phyloP scores from a whole-genome alignment of 2,888 invertebrate species.

The Netelia melanura region DNA sequence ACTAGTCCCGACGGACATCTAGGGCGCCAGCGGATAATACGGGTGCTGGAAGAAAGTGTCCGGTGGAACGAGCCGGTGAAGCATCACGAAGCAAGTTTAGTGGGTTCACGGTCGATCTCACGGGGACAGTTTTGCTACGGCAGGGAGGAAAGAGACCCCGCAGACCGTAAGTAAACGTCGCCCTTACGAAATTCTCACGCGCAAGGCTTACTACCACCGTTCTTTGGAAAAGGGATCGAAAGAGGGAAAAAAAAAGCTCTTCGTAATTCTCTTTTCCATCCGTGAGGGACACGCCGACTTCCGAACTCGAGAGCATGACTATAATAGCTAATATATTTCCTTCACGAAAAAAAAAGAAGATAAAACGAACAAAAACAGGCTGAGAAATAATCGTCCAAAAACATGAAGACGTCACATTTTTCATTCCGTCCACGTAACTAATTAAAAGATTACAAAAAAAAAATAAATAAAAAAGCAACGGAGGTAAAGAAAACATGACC shows the following conservation, averaged over 20 bases:
- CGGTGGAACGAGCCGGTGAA: neutral
- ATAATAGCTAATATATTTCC: no score
- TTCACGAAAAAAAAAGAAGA: no score
- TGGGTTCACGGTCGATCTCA: constrained; percentile 6
- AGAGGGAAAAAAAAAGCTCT: no score
- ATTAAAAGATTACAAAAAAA: neutral
- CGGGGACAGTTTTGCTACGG: neutral
- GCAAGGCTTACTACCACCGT: neutral
- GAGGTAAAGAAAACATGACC: neutral
- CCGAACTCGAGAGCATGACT: no score
- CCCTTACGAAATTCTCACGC: neutral
- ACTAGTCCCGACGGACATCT: neutral
- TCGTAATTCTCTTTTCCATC: no score
- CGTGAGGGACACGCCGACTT: no score
- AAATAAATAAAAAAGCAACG: neutral
- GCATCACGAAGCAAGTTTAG: neutral
- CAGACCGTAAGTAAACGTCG: neutral
- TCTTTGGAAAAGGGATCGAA: neutral
- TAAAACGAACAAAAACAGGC: neutral
- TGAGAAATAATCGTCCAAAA: neutral
- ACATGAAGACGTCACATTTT: neutral
- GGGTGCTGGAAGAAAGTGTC: neutral
- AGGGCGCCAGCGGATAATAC: neutral
- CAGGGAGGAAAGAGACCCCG: neutral
- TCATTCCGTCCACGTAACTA: neutral